Evolutionary conservation across 2,888 invertebrate genomes (phyloP).

Genomic region (Rhingia campestris): DNA sequence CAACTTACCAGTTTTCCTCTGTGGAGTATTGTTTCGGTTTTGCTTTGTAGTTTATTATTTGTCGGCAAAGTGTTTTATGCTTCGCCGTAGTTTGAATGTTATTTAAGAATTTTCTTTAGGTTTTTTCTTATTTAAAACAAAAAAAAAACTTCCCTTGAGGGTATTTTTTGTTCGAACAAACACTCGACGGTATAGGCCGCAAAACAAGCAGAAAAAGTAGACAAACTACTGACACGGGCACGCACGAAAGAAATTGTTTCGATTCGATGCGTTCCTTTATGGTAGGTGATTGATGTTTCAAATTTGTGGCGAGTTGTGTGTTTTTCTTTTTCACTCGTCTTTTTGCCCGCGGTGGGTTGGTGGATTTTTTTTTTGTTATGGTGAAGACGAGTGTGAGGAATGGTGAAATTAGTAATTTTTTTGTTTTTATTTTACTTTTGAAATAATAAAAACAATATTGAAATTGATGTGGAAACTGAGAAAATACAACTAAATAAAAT

Average conservation of each 20-base stretch:
- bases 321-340: conserved; percentile 20
- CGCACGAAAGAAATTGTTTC: conserved; percentile 72
- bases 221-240: conserved; percentile 71
- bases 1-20: conserved; percentile 65
- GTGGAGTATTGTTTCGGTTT: conserved; percentile 67
- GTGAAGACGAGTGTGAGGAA: no score
- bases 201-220: conserved; percentile 70
- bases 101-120: conserved; percentile 9
- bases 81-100: conserved; percentile 19
- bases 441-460: no score
- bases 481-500: no score
- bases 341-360: conserved; percentile 24
- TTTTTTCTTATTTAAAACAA: conserved; percentile 12
- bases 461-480: no score
- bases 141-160: conserved; percentile 1
- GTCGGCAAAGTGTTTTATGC: conserved; percentile 7
- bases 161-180: conserved; percentile 42
- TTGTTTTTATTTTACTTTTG: no score
- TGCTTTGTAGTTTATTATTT: conserved; percentile 20
- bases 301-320: conserved; percentile 25
- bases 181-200: conserved; percentile 61
- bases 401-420: no score
- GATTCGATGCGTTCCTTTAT: conserved; percentile 53
- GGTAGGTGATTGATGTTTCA: conserved; percentile 65
- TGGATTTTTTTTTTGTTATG: conserved; percentile 3